phyloP scores from a whole-genome alignment of 2,888 invertebrate genomes.

The Theretra japonica region DNA sequence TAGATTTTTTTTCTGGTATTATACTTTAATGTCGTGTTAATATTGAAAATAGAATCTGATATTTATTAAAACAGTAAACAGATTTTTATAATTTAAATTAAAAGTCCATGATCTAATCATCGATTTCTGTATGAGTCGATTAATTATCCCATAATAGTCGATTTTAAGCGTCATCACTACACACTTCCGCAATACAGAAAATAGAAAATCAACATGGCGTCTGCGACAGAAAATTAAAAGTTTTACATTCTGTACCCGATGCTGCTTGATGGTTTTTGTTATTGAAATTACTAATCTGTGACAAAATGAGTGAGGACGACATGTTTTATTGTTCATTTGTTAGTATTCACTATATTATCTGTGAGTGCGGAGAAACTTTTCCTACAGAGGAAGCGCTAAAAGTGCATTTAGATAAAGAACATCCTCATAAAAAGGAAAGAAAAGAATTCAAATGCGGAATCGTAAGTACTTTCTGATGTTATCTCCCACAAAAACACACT shows the following conservation, averaged over 20 bases:
- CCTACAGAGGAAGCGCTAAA: slow-evolving; percentile 62
- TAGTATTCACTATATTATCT: slow-evolving; percentile 73
- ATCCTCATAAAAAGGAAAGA: slow-evolving; percentile 57
- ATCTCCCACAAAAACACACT: background rate
- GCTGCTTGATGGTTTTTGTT: slow-evolving; percentile 36
- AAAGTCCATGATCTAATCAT: background rate
- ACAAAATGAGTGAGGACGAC: slow-evolving; percentile 49
- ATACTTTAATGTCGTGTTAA: no score
- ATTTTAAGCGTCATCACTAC: slow-evolving; percentile 21
- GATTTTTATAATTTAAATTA: no score
- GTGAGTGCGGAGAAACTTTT: slow-evolving; percentile 72
- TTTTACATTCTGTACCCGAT: slow-evolving; percentile 38
- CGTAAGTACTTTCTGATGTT: slow-evolving; percentile 43
- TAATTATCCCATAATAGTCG: slow-evolving; percentile 29
- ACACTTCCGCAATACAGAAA: slow-evolving; percentile 42
- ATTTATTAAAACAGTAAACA: no score
- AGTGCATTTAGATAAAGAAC: slow-evolving; percentile 61
- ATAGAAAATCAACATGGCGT: slow-evolving; percentile 50
- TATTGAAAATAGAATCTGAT: no score
- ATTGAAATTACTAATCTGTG: slow-evolving; percentile 31
- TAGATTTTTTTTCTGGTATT: no score
- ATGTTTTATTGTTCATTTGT: slow-evolving; percentile 69
- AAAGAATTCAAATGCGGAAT: slow-evolving; percentile 58
- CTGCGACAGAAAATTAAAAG: slow-evolving; percentile 47
- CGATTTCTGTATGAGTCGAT: slow-evolving; percentile 29